Conservation (phyloP, 2,888 invertebrate genomes). For the Scrobipalpa costella region DNA sequence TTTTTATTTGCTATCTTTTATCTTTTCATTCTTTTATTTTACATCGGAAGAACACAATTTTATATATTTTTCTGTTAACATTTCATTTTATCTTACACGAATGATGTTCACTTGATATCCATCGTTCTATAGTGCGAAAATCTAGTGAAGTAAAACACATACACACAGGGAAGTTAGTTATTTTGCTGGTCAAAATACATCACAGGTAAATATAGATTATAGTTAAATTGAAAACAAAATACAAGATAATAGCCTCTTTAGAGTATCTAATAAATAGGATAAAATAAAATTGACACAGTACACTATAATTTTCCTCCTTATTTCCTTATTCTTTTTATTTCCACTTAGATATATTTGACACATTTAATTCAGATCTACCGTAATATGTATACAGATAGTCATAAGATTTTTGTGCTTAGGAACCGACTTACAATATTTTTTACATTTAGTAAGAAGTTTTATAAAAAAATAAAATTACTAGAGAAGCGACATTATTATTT, state of each 20-base stretch:
- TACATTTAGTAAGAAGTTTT: constrained; percentile 3
- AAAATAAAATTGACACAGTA: neutral
- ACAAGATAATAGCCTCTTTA: neutral
- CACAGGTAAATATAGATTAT: no score
- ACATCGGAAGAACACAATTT: constrained; percentile 58
- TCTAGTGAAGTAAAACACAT: neutral
- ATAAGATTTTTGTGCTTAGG: constrained; percentile 32
- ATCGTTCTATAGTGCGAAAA: neutral
- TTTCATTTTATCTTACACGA: constrained; percentile 38
- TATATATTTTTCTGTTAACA: constrained; percentile 50
- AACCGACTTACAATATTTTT: constrained; percentile 28
- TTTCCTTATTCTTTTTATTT: neutral
- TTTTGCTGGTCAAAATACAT: no score
- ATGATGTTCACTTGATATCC: constrained; percentile 32
- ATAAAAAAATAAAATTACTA: constrained; percentile 1
- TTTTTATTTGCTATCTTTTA: constrained; percentile 55
- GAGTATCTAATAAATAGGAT: neutral
- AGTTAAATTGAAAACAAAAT: no score
- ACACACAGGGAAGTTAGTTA: no score
- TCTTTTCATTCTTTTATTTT: constrained; percentile 43
- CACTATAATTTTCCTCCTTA: neutral
- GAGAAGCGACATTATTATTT: neutral
- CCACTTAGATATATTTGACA: constrained; percentile 15
- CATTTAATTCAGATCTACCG: constrained; percentile 24
- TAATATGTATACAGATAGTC: constrained; percentile 31